Percentiles rank a stretch among this genome's conserved stretches.
These are phyloP conservation scores for Procambarus virginalis DNA, from an alignment of 1,140 invertebrate species.

Conservation along the genomic window DNA sequence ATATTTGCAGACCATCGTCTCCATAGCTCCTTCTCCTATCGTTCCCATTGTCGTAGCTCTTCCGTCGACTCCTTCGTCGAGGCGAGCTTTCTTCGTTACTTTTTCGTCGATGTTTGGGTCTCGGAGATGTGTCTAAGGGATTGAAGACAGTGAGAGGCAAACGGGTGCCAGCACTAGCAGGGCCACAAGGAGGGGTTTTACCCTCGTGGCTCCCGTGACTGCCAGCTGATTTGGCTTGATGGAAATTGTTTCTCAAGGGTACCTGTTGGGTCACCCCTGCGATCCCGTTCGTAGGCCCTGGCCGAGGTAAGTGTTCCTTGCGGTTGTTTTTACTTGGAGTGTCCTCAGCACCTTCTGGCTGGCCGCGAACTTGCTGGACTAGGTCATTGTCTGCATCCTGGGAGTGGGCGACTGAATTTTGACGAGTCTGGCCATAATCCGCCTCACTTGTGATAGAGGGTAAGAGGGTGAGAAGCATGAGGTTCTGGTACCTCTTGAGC, in stretches of 20 bases:
- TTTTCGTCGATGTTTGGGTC: slow-evolving; percentile 22
- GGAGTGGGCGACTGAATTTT: neutral
- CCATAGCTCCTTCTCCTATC: neutral
- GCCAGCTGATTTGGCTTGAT: slow-evolving; percentile 29
- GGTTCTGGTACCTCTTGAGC: slow-evolving; percentile 55
- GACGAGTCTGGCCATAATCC: slow-evolving; percentile 2
- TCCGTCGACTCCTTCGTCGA: neutral
- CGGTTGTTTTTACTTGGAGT: neutral
- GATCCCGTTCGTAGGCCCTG: slow-evolving; percentile 52
- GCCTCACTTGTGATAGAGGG: slow-evolving; percentile 56
- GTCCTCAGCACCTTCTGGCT: slow-evolving; percentile 38
- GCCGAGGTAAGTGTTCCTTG: slow-evolving; percentile 22
- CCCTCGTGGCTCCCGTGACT: slow-evolving; percentile 21
- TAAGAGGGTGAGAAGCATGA: slow-evolving; percentile 64
- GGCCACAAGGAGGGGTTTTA: slow-evolving; percentile 28
- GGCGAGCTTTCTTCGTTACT: slow-evolving; percentile 26
- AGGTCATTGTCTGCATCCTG: slow-evolving; percentile 7
- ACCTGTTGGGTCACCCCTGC: slow-evolving; percentile 12
- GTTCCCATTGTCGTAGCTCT: slow-evolving; percentile 22
- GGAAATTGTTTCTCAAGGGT: neutral
- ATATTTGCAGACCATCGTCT: neutral
- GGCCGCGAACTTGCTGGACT: neutral
- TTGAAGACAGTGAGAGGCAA: slow-evolving; percentile 48
- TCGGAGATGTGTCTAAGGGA: slow-evolving; percentile 43
- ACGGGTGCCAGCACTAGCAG: slow-evolving; percentile 52